Percentiles rank a stretch among this genome's conserved stretches.
Conservation (phyloP, 2,797 vertebrate genomes). For the Acrossocheilus fasciatus region DNA sequence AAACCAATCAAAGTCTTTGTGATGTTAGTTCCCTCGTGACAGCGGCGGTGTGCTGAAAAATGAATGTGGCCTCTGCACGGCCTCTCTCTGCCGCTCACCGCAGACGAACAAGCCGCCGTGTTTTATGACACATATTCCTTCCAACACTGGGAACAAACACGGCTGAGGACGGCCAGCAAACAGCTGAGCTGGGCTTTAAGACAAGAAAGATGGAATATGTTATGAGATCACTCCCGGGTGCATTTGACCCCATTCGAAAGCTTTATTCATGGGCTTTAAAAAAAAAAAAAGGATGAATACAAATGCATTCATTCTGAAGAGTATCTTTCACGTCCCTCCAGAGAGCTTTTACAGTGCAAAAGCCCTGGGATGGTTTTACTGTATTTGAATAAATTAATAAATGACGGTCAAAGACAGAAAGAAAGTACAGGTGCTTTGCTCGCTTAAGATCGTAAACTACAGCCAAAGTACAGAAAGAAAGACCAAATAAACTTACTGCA, state of each 20-base stretch:
- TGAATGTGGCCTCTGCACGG: conserved; percentile 71
- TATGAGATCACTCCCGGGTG: conserved; percentile 58
- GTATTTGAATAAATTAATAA: conserved; percentile 35
- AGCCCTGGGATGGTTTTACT: background rate
- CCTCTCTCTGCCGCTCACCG: conserved; percentile 67
- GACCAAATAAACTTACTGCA: background rate
- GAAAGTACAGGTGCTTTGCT: background rate
- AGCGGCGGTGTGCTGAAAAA: conserved; percentile 73
- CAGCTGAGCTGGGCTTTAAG: conserved; percentile 2
- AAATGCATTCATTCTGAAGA: background rate
- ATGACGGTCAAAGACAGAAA: background rate
- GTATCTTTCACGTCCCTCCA: background rate
- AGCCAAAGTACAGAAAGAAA: background rate
- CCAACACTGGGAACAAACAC: conserved; percentile 39
- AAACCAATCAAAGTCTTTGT: conserved; percentile 60
- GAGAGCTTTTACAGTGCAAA: conserved; percentile 23
- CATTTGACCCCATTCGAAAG: conserved; percentile 60
- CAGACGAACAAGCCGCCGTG: conserved; percentile 53
- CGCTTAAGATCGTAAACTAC: background rate
- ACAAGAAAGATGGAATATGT: conserved; percentile 21
- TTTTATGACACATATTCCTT: conserved; percentile 63
- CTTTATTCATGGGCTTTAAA: conserved; percentile 2
- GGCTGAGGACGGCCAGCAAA: conserved; percentile 20
- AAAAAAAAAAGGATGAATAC: background rate
- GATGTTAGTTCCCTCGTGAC: conserved; percentile 55